Evolutionary conservation across 2,797 vertebrate species (phyloP), one percentile per base, ranked within the genome.

Genomic region (Clarias fuscus): DNA sequence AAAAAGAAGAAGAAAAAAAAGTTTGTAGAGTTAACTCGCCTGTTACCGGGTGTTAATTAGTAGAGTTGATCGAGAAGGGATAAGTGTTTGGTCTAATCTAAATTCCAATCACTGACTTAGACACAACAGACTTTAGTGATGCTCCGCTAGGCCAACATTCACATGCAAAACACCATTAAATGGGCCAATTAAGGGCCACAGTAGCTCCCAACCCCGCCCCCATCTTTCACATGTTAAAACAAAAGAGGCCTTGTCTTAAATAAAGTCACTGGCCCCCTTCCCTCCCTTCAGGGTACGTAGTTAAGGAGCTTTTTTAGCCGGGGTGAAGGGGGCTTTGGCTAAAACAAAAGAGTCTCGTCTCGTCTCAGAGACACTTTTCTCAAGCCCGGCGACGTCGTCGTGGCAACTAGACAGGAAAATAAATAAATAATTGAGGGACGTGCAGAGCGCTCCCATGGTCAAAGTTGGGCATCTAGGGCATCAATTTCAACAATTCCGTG

Each of bases 91-190:
- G 94, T 95, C 96, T 97, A 95, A 97, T 98, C 96, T 96, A 96
- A 97, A 98, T 98, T 98, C 97, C 95, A 96, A 97, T 98, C 97
- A 97, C 95, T 95, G 90, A 84, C 72, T 84, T 84, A 94, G 95
- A 86, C 96, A 94, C 96, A 96, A 96, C 96, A 96, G 96, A 96
- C 96, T 96, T 84, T 96, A 96, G 96, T 95, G 93, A 94, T 95
- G 97, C 94, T 93, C 93, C 96, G 95, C 94, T 95, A 95, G 94
- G 94, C 94, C 95, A 95, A 95, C 95, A 98, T 99, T 98, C 97
- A 98, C 95, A 99, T 98, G 97, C 97, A 98, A 99, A 99, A 94
- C 94, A 97, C 96, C 94, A 97, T 65, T 97, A 97, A 98, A 97
- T 97, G 96, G 97, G 96, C 97, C 97, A 99, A 98, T 99, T 99